These are phyloP conservation scores for Syngnathus scovelli DNA, from an alignment of 2,113 vertebrate genomes.

Conservation along the genomic window DNA sequence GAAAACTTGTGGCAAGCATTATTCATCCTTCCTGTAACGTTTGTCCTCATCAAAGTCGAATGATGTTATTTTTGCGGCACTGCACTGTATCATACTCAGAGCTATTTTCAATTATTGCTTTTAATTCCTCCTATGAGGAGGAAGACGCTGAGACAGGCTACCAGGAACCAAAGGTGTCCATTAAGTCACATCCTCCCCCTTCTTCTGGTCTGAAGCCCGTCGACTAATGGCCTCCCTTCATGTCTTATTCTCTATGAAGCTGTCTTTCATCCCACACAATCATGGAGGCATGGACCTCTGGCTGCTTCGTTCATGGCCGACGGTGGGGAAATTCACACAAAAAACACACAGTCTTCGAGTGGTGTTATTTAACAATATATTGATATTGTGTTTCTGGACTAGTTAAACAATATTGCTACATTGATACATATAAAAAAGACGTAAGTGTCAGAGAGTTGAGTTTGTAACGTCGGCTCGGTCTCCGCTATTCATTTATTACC, in stretches of 20 bases:
- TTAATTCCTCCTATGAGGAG: constrained; percentile 18
- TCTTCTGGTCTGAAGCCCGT: constrained; percentile 52
- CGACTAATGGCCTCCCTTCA: constrained; percentile 64
- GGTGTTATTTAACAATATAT: background rate
- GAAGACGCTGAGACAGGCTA: constrained; percentile 14
- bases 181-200: constrained; percentile 63
- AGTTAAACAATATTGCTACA: background rate
- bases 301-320: constrained; percentile 46
- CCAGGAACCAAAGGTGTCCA: constrained; percentile 42
- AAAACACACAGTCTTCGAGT: background rate
- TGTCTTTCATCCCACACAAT: constrained; percentile 50
- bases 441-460: constrained; percentile 11
- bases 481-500: constrained; percentile 23
- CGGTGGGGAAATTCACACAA: constrained; percentile 21
- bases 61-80: background rate
- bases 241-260: constrained; percentile 67
- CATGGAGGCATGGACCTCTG: constrained; percentile 41
- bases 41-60: background rate
- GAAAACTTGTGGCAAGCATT: too few species aligned
- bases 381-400: background rate
- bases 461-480: constrained; percentile 19
- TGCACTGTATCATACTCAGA: background rate
- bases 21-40: background rate
- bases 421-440: too few species aligned
- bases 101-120: background rate